phyloP scores from a whole-genome alignment of 2,797 vertebrate species.

The Falco concolor region DNA sequence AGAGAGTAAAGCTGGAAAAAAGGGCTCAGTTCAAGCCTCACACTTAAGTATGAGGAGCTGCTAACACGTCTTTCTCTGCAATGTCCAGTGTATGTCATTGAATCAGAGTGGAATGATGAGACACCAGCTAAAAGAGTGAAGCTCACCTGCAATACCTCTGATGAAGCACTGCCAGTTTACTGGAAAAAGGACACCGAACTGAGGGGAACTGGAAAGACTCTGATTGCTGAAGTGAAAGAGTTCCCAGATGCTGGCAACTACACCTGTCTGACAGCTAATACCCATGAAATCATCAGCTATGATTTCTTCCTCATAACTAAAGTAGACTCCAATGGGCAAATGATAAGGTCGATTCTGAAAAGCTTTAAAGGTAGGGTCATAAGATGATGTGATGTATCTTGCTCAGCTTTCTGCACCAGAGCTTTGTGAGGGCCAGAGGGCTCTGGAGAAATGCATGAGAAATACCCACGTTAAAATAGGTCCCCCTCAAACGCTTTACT shows the following conservation, averaged over 20 bases:
- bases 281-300: slow-evolving; percentile 9
- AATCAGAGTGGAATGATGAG: slow-evolving; percentile 60
- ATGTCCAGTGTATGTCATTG: slow-evolving; percentile 67
- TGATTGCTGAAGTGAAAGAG: slow-evolving; percentile 64
- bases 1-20: background rate
- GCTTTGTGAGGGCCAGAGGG: background rate
- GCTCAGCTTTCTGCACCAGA: background rate
- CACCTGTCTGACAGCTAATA: slow-evolving; percentile 58
- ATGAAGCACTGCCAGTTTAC: slow-evolving; percentile 45
- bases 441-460: background rate
- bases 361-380: background rate
- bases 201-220: slow-evolving; percentile 45
- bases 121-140: slow-evolving; percentile 46
- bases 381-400: background rate
- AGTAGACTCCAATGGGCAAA: slow-evolving; percentile 20
- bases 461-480: background rate
- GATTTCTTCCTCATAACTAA: slow-evolving; percentile 65
- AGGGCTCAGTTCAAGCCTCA: background rate
- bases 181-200: slow-evolving; percentile 48
- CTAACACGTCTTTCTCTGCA: background rate
- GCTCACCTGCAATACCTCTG: slow-evolving; percentile 57
- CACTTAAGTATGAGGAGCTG: background rate
- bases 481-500: background rate
- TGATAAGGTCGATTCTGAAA: slow-evolving; percentile 37
- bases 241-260: slow-evolving; percentile 67